Conservation (phyloP, 2,113 vertebrate genomes). For the Platysteira castanea region DNA sequence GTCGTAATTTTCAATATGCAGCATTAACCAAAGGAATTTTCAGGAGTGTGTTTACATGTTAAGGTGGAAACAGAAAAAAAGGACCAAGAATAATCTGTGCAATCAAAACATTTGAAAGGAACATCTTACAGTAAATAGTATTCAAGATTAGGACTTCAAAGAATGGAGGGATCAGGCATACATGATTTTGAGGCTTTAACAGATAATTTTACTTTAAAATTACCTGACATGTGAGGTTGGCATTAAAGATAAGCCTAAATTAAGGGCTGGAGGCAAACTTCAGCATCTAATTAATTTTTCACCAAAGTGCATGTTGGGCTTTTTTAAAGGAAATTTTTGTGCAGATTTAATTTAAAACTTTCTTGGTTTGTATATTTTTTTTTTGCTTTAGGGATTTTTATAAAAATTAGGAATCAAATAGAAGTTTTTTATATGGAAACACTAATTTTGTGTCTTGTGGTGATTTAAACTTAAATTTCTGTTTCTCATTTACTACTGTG, state of each 20-base stretch:
- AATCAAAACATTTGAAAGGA: neutral
- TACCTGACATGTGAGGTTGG: neutral
- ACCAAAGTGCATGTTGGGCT: fast-evolving
- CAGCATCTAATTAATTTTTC: neutral
- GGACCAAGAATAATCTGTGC: neutral
- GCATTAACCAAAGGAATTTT: neutral
- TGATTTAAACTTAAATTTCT: neutral
- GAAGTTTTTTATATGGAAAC: neutral
- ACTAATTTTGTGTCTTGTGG: neutral
- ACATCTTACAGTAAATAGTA: neutral
- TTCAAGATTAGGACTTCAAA: neutral
- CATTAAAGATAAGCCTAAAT: neutral
- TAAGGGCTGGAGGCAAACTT: neutral
- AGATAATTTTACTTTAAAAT: neutral
- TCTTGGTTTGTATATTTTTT: neutral
- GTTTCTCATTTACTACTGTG: neutral
- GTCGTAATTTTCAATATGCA: neutral
- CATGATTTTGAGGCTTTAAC: neutral
- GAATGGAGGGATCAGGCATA: neutral
- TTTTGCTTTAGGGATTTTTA: neutral
- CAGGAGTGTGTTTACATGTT: neutral
- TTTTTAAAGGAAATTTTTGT: neutral
- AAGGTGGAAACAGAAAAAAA: neutral
- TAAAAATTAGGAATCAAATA: neutral
- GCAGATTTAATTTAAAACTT: neutral